Base-by-base conservation (phyloP, 2,888 invertebrate genomes). In the Xanthia togata region DNA sequence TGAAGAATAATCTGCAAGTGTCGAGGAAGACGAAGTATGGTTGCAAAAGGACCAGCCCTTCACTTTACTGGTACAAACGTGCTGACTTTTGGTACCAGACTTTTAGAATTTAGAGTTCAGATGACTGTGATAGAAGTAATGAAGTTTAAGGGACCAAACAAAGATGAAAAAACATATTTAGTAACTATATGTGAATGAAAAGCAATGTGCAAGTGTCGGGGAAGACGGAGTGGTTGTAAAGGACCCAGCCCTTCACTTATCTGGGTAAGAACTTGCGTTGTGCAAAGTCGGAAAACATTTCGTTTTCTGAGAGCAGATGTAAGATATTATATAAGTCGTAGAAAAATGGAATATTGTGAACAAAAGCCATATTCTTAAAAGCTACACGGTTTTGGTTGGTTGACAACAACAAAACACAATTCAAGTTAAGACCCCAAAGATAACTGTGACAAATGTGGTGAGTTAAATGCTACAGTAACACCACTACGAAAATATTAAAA, bases 1-100 rank as follows among this genome's bases (percentile, higher is more conserved):
- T 80, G 83, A 82, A 70, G 71, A 74, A 47, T 71, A 83, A 83
- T 83, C 83, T 83, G 60, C 69, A 31, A 76, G 38, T 82, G 82
- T 79, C 81, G 50, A 20, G 4, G 20, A 53, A 41, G 57, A 79
- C 11, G 57, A 12, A 81, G 5, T 68, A 38, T 57, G 14, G 57
- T n/a, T 80, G 47, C 20, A 5, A 74, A 74, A 62, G n/a, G 14
- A 50, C 1, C 20, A 57, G 47, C 50, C 17, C n/a, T 70, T 77
- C n/a, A 44, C 70, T 63, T 63, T 14, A 6, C 6, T 31, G 23
- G 23, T 17, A 44, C 8, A 57, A 44, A 44, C n/a, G 0, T 41
- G 2, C 12, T 38, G 20, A 4, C 0, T 59, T 26, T 14, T 59
- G 31, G 14, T 17, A 20, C 8, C 3, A 8, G 20, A 9, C 0